Percentiles rank a stretch among this genome's conserved stretches.
Conservation (phyloP, 2,797 vertebrate species). For the Darevskia mixta region DNA sequence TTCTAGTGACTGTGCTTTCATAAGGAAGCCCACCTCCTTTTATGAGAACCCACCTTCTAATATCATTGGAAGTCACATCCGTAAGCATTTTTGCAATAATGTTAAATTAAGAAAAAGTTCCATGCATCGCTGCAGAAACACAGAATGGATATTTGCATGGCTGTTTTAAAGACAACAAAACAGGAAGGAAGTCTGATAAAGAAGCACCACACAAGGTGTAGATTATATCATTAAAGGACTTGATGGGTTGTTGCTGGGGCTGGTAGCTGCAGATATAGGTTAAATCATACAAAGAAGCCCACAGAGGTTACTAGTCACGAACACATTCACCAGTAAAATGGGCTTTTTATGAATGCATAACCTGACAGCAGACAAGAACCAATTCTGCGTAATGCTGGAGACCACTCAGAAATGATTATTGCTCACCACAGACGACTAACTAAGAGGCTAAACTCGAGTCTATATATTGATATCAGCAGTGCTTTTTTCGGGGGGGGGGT, state of each 20-base stretch:
- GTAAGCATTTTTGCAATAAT: constrained; percentile 19
- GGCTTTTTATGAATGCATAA: background rate
- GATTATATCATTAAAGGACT: accelerated
- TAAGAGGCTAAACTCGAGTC: background rate
- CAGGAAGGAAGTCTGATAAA: background rate
- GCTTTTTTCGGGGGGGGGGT: no score
- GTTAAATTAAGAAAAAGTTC: background rate
- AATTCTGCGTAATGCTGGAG: no score
- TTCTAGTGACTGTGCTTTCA: background rate
- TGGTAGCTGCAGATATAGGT: background rate
- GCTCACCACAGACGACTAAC: background rate
- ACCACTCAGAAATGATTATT: background rate
- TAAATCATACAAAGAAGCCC: background rate
- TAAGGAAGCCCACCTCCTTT: background rate
- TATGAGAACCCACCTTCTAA: background rate
- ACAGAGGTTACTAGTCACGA: background rate
- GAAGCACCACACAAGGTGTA: accelerated
- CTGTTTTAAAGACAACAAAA: background rate
- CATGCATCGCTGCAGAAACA: background rate
- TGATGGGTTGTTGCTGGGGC: background rate
- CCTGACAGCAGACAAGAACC: background rate
- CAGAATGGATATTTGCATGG: background rate
- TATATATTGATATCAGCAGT: background rate
- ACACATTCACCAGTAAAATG: background rate
- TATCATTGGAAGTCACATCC: constrained; percentile 35